Percentiles rank a stretch among this genome's conserved stretches.
Evolutionary conservation across 2,113 vertebrate genomes (phyloP).

Genomic region (Syngnathus floridae): DNA sequence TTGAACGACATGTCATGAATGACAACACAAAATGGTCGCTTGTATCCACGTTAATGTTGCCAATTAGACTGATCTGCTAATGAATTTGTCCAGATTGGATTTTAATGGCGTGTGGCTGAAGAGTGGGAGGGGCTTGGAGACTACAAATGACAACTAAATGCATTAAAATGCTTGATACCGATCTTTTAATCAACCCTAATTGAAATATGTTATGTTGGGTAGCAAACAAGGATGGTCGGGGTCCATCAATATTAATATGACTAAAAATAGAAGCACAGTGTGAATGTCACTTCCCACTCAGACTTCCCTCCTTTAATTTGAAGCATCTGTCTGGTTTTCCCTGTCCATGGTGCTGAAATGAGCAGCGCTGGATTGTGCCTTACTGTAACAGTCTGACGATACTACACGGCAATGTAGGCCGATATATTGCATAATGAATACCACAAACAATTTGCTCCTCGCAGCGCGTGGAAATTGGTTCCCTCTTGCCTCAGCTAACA

Average conservation of each 20-base stretch:
- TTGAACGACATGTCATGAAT: constrained; percentile 22
- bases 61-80: constrained; percentile 8
- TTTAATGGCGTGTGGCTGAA: constrained; percentile 20
- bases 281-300: constrained; percentile 45
- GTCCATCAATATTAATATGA: constrained; percentile 64
- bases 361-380: constrained; percentile 11
- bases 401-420: background rate
- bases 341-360: constrained; percentile 70
- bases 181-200: constrained; percentile 31
- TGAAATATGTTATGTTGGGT: constrained; percentile 23
- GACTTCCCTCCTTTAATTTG: constrained; percentile 5
- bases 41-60: background rate
- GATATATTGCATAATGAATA: background rate
- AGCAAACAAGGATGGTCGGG: constrained; percentile 28
- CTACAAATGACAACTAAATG: constrained; percentile 26
- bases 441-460: background rate
- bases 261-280: constrained; percentile 67
- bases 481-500: constrained; percentile 37
- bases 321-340: background rate
- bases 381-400: background rate
- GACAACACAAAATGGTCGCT: constrained; percentile 15
- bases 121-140: constrained; percentile 13
- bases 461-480: background rate
- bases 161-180: background rate
- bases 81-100: background rate